phyloP scores from a whole-genome alignment of 2,797 vertebrate species.

The Microctenopoma stevenorrisi region DNA sequence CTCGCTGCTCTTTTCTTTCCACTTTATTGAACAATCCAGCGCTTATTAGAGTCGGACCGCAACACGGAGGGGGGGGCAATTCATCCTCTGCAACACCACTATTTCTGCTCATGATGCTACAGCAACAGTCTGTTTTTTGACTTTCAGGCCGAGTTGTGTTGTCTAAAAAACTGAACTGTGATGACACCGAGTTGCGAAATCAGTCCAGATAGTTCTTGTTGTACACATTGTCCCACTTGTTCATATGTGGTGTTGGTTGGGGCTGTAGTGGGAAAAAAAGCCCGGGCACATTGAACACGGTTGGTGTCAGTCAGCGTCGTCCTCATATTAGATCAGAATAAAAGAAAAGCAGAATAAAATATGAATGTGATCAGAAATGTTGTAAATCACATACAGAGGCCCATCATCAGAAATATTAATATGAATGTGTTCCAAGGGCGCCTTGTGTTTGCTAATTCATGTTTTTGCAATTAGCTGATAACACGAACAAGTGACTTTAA shows the following conservation, averaged over 20 bases:
- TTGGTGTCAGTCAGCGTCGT: no score
- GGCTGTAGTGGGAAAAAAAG: not conserved
- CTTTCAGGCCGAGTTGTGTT: constrained; percentile 63
- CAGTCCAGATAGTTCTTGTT: constrained; percentile 16
- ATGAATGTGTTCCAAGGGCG: no score
- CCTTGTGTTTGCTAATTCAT: no score
- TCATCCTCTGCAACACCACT: constrained; percentile 74
- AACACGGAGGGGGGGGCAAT: constrained; percentile 75
- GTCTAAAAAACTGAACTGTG: constrained; percentile 43
- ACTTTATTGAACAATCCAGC: constrained; percentile 79
- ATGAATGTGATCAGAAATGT: no score
- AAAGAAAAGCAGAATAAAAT: no score
- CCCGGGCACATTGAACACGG: not conserved
- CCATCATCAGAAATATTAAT: no score
- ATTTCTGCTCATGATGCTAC: constrained; percentile 76
- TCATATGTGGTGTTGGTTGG: constrained; percentile 15
- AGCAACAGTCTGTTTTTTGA: constrained; percentile 78
- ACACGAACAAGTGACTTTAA: no score
- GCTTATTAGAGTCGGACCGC: constrained; percentile 68
- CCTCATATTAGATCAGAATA: no score
- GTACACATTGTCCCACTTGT: constrained; percentile 14
- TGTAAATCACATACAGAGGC: no score
- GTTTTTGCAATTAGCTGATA: no score
- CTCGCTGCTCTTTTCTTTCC: constrained; percentile 30
- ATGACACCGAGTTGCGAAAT: constrained; percentile 50